Evolutionary conservation across 2,888 invertebrate genomes (phyloP), one percentile per base, ranked within the genome.

Genomic region (Ischnus inquisitorius): DNA sequence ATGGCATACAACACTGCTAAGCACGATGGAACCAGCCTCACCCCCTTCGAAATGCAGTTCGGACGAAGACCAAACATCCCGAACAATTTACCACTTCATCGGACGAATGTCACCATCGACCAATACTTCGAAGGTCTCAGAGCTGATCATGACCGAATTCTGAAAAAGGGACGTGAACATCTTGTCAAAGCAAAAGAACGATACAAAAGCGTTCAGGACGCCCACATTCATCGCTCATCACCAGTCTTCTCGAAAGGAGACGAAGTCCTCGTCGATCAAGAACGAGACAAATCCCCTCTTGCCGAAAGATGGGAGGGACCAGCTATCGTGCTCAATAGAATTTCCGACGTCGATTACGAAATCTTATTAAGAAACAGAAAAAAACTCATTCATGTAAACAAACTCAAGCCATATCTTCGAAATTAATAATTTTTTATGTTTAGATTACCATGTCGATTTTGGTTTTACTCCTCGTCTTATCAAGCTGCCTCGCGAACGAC

Each of bases 11-110:
- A 60, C 6, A 43, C 41, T 1, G 72, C 72, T 1, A 72, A 43
- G 16, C 72, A 72, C 1, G 71, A 71, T 6, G 71, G 41, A 3
- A 71, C 14, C 3, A 14, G 41, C 10, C 41, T 54, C 5, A 71
- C 25, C 12, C 71, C 57, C 5, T 57, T 71, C 25, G 71, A 57
- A n/a, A 71, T 71, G 57, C n/a, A 60, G 25, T 71, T 71, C 14
- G 57, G 71, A 57, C 25, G 71, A 1, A 71, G 57, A 25, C 71
- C 41, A 22, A 71, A 71, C n/a, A 19, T 57, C 14, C 57, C 25
- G 25, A 71, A 71, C 57, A 25, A 25, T 25, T 10, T 46, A 12
- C 65, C 46, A 4, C 43, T 67, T 14, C 46, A 67, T 3, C 43
- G 65, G 14, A 46, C 14, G 14, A 67, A 43, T 14, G 43, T 43